Evolutionary conservation across 2,113 vertebrate genomes (phyloP).

Genomic region (Varanus salvator): DNA sequence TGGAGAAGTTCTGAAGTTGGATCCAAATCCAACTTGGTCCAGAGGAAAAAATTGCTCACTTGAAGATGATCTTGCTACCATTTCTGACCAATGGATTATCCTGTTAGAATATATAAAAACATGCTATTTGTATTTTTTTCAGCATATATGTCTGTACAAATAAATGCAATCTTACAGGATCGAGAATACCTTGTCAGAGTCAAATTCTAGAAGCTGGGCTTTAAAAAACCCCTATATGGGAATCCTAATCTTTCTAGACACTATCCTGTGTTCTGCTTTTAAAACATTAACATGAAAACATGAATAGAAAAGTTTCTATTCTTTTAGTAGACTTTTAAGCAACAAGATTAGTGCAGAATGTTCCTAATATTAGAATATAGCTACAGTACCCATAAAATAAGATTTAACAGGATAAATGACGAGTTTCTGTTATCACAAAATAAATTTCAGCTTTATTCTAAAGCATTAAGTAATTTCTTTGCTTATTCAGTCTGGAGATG

Average conservation of each 20-base stretch:
- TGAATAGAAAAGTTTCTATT: background rate
- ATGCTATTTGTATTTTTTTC: background rate
- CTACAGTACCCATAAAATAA: background rate
- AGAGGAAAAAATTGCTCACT: background rate
- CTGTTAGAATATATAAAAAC: background rate
- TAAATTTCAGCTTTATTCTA: background rate
- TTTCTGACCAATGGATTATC: background rate
- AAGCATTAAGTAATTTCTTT: background rate
- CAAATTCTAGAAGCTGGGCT: background rate
- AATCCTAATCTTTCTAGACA: background rate
- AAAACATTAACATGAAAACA: background rate
- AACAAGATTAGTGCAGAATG: background rate
- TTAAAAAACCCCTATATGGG: background rate
- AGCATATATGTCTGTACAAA: background rate
- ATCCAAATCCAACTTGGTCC: background rate
- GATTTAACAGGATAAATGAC: background rate
- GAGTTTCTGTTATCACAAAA: background rate
- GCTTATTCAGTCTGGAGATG: background rate
- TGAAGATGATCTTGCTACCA: slow-evolving; percentile 9
- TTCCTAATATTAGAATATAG: background rate
- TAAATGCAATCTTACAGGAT: background rate
- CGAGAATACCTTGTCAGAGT: background rate
- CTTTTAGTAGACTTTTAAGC: background rate
- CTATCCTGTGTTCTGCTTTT: background rate
- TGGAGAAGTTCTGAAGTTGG: background rate